These are phyloP conservation scores for Synanthedon myopaeformis DNA, from an alignment of 2,888 invertebrate species.

Conservation along the genomic window DNA sequence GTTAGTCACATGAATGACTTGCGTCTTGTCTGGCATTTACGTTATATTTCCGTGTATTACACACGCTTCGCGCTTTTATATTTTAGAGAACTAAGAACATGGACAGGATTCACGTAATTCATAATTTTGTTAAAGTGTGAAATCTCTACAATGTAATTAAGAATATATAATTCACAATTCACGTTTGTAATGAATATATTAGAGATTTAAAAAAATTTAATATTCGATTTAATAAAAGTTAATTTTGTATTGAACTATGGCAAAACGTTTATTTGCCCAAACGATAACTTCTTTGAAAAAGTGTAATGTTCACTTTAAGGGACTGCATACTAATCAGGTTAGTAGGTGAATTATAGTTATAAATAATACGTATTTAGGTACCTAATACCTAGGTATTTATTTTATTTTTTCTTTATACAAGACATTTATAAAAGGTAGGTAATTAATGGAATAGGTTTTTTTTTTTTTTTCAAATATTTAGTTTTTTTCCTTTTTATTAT, in stretches of 20 bases:
- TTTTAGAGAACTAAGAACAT: too few species aligned
- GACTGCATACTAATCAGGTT: constrained; percentile 29
- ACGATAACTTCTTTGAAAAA: constrained; percentile 19
- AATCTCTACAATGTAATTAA: neutral
- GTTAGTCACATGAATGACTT: too few species aligned
- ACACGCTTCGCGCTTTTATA: too few species aligned
- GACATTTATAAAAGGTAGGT: too few species aligned
- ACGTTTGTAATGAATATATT: neutral
- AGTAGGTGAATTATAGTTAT: constrained; percentile 7
- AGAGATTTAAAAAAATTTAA: neutral
- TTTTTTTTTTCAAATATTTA: too few species aligned
- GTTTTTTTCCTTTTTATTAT: too few species aligned
- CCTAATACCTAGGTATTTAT: neutral
- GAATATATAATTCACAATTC: neutral
- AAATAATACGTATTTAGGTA: neutral
- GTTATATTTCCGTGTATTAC: too few species aligned
- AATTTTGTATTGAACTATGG: constrained; percentile 19
- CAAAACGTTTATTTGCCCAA: constrained; percentile 22
- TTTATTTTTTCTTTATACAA: too few species aligned
- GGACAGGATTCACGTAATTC: too few species aligned
- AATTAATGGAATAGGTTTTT: too few species aligned
- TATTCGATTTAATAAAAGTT: neutral
- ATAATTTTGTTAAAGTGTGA: too few species aligned
- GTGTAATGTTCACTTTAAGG: constrained; percentile 11
- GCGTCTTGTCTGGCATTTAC: too few species aligned